Conservation (phyloP, 2,797 vertebrate species). For the Chromobotia macracanthus region DNA sequence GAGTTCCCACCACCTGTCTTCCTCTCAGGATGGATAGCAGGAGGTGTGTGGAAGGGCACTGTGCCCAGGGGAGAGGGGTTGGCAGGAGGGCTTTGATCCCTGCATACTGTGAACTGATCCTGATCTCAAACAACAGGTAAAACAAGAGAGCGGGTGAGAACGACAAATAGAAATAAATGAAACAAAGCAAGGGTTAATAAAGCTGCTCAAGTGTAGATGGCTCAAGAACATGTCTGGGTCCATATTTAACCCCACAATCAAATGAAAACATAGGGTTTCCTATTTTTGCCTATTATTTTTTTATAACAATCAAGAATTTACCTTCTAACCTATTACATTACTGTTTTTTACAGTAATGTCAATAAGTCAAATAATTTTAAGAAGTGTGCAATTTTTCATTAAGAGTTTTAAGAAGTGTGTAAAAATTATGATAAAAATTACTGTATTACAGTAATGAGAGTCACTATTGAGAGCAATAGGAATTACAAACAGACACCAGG, state of each 20-base stretch:
- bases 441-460: no score
- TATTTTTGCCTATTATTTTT: no score
- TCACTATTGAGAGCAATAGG: no score
- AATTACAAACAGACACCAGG: neutral
- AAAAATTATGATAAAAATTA: no score
- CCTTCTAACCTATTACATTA: no score
- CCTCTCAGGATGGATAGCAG: slow-evolving; percentile 35
- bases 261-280: no score
- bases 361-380: no score
- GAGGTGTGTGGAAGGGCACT: slow-evolving; percentile 27
- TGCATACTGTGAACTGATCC: slow-evolving; percentile 16
- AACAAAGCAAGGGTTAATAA: slow-evolving; percentile 23
- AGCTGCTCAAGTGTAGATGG: neutral
- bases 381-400: no score
- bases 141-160: slow-evolving; percentile 28
- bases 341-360: no score
- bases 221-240: neutral
- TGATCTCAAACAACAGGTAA: slow-evolving; percentile 53
- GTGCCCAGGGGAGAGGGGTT: slow-evolving; percentile 15
- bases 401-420: no score
- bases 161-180: slow-evolving; percentile 41
- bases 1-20: slow-evolving; percentile 52
- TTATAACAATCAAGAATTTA: no score
- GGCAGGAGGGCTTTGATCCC: slow-evolving; percentile 46
- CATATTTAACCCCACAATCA: neutral